phyloP scores from a whole-genome alignment of 2,888 invertebrate species.

The Callyntrura sp. region DNA sequence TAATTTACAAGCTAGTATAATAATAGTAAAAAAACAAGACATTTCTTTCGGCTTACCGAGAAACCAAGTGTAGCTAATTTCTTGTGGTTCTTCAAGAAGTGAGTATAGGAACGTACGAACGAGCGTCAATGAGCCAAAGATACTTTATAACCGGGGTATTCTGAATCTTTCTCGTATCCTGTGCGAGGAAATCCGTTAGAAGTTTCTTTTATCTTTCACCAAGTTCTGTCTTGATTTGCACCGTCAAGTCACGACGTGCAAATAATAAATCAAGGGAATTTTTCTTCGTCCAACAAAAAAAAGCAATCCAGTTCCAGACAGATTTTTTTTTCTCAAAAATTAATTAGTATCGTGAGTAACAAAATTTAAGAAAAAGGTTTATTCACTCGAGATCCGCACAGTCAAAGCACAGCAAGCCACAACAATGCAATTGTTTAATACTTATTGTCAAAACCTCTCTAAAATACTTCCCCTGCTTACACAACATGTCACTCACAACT shows the following conservation, averaged over 20 bases:
- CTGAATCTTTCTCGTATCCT: constrained; percentile 14
- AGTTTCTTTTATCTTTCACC: neutral
- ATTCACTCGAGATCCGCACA: constrained; percentile 47
- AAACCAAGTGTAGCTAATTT: constrained; percentile 68
- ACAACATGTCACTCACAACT: constrained; percentile 65
- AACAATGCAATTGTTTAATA: constrained; percentile 31
- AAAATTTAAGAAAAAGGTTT: neutral
- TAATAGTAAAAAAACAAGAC: constrained; percentile 20
- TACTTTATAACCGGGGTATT: constrained; percentile 28
- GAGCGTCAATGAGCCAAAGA: neutral
- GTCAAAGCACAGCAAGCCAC: constrained; percentile 47
- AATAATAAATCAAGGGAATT: neutral
- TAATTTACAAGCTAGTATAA: constrained; percentile 16
- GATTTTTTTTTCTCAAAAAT: neutral
- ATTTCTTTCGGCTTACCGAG: constrained; percentile 65
- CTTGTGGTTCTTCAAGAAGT: constrained; percentile 44
- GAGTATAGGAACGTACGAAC: neutral
- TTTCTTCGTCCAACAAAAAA: neutral
- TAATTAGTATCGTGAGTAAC: constrained; percentile 10
- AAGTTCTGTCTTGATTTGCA: neutral
- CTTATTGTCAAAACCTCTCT: constrained; percentile 40
- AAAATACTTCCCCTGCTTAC: constrained; percentile 18
- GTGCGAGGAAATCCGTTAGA: constrained; percentile 34
- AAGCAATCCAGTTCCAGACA: constrained; percentile 24
- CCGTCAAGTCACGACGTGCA: constrained; percentile 4